phyloP scores from a whole-genome alignment of 2,888 invertebrate species.

The Pilophorus perplexus region DNA sequence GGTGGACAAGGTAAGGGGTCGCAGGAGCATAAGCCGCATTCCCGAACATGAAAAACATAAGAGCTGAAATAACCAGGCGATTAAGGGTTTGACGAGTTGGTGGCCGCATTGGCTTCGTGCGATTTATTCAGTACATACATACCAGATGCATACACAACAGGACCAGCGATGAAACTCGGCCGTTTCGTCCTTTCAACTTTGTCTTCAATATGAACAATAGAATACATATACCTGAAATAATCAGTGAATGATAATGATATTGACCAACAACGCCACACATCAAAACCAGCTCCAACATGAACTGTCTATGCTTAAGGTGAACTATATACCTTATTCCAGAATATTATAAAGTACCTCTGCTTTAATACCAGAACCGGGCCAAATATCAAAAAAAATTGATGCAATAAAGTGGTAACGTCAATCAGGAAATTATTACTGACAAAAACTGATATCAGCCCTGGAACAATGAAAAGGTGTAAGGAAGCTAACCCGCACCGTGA shows the following conservation, averaged over 20 bases:
- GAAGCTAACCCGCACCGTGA: too few species aligned
- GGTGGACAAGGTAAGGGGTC: neutral
- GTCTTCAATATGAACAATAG: constrained; percentile 13
- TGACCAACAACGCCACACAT: too few species aligned
- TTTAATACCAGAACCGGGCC: constrained; percentile 14
- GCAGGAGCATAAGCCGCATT: neutral
- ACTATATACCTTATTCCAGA: neutral
- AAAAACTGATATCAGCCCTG: too few species aligned
- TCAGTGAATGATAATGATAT: neutral
- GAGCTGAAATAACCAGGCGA: constrained; percentile 3
- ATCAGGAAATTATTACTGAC: constrained; percentile 1
- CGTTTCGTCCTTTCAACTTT: neutral
- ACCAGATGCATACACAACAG: constrained; percentile 3
- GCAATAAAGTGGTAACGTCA: constrained; percentile 2
- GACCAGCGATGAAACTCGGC: neutral
- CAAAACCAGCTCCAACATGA: too few species aligned
- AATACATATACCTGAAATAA: neutral
- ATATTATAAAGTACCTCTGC: constrained; percentile 6
- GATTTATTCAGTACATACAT: too few species aligned
- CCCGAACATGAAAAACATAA: constrained; percentile 21
- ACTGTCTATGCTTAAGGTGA: neutral
- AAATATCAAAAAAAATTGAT: neutral
- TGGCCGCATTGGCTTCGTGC: too few species aligned
- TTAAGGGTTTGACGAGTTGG: too few species aligned
- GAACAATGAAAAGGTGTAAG: neutral